Evolutionary conservation across 1,140 invertebrate genomes (phyloP).

Genomic region (Philaenus spumarius): DNA sequence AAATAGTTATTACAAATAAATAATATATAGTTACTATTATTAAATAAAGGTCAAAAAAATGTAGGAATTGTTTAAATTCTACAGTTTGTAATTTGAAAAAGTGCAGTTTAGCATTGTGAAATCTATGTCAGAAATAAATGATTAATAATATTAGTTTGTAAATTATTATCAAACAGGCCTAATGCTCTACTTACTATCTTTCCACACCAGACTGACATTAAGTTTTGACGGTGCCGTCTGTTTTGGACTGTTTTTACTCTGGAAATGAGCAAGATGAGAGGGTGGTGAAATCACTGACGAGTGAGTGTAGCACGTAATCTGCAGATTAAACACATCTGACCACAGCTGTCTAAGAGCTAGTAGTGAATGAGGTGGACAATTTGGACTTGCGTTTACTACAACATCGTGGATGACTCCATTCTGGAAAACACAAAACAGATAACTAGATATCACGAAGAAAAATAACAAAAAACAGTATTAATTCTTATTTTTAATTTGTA

Average conservation of each 20-base stretch:
- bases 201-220: constrained; percentile 66
- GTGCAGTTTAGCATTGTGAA: too few relatives aligned
- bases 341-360: constrained; percentile 50
- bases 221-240: constrained; percentile 39
- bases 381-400: constrained; percentile 60
- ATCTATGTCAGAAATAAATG: too few relatives aligned
- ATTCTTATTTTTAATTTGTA: too few relatives aligned
- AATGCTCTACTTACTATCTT: constrained; percentile 53
- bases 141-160: too few relatives aligned
- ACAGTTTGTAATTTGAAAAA: too few relatives aligned
- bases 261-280: neutral
- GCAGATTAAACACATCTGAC: constrained; percentile 39
- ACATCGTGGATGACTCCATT: constrained; percentile 43
- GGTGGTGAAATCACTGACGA: constrained; percentile 49
- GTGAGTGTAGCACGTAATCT: constrained; percentile 53
- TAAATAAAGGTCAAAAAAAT: too few relatives aligned
- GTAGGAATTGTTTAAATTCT: too few relatives aligned
- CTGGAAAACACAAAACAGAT: constrained; percentile 19
- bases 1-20: too few relatives aligned
- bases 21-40: too few relatives aligned
- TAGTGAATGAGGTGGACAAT: constrained; percentile 58
- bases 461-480: too few relatives aligned
- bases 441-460: too few relatives aligned
- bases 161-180: too few relatives aligned
- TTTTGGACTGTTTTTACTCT: constrained; percentile 21